Conservation (phyloP, 2,113 vertebrate genomes). For the Tachycineta bicolor region DNA sequence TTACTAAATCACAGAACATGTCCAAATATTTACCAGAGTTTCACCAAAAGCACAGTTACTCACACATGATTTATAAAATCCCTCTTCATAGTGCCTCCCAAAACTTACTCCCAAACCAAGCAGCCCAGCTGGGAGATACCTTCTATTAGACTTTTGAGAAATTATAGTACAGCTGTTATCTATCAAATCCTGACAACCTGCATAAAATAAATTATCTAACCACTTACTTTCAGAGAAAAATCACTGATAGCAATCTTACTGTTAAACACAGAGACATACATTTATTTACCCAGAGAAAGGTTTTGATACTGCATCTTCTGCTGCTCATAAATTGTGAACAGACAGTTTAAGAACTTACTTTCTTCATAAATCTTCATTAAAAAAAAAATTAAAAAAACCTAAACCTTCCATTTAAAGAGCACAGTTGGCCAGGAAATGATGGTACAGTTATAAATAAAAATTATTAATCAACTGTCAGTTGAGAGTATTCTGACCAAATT, state of each 20-base stretch:
- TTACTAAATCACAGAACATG: neutral
- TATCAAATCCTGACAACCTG: neutral
- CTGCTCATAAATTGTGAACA: neutral
- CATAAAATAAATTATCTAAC: constrained; percentile 41
- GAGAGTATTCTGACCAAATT: neutral
- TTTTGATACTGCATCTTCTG: constrained; percentile 4
- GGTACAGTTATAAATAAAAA: neutral
- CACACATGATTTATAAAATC: neutral
- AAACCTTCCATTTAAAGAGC: rapidly evolving
- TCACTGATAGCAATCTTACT: neutral
- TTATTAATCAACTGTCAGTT: neutral
- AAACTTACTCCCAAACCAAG: neutral
- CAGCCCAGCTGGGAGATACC: neutral
- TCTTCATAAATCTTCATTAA: constrained; percentile 5
- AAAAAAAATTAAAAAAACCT: neutral
- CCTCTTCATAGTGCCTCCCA: neutral
- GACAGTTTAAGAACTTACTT: constrained; percentile 5
- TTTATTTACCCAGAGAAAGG: neutral
- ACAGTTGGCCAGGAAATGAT: neutral
- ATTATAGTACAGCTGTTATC: constrained; percentile 12
- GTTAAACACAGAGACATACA: neutral
- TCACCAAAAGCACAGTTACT: neutral
- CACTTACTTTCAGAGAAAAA: constrained; percentile 32
- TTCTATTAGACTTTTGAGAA: neutral
- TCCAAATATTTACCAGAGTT: constrained; percentile 30